A percentile compares a stretch with the other conserved stretches of the same genome.
Conservation (phyloP, 2,888 invertebrate genomes). For the Tipula lateralis region DNA sequence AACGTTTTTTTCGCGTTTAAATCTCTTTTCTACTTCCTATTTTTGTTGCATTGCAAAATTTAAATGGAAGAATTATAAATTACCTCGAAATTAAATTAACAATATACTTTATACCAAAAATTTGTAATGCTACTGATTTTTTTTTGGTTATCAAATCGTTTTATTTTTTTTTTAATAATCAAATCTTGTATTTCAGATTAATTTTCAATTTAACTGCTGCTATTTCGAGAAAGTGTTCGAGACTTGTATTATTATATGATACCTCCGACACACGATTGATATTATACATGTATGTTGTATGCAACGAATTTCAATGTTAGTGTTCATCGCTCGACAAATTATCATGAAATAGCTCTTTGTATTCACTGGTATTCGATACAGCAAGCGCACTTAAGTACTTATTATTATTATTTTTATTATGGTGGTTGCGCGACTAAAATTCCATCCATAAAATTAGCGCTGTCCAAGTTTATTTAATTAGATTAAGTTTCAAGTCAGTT, state of each 20-base stretch:
- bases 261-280: not conserved
- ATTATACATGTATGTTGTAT: no score
- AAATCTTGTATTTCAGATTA: not conserved
- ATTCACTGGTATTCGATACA: not conserved
- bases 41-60: not conserved
- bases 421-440: not conserved
- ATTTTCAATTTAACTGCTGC: not conserved
- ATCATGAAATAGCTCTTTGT: not conserved
- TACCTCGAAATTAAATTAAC: not conserved
- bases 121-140: not conserved
- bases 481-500: no score
- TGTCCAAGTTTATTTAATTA: no score
- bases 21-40: not conserved
- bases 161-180: not conserved
- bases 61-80: not conserved
- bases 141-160: not conserved
- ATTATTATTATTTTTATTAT: no score
- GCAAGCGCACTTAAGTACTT: not conserved
- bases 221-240: not conserved
- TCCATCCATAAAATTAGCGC: not conserved
- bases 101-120: not conserved
- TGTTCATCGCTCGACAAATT: not conserved
- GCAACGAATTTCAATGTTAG: not conserved
- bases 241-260: not conserved
- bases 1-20: not conserved